Base-by-base conservation (phyloP, 2,113 vertebrate genomes). In the Propithecus coquereli region DNA sequence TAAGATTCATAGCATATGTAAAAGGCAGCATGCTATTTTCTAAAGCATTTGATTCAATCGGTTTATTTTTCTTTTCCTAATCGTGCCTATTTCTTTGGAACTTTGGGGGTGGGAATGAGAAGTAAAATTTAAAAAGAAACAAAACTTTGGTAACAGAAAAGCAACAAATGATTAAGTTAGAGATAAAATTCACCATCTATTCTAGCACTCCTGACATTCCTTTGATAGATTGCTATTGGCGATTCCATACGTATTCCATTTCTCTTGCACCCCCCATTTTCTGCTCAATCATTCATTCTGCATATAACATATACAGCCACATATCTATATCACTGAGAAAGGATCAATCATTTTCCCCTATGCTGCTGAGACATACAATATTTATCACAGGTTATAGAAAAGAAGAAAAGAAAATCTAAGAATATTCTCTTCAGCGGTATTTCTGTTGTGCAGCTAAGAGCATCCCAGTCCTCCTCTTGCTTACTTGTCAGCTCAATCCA, bases 351-450 rank as follows among this genome's bases (percentile, higher is more conserved):
- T 97, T 98, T 98, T 98, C 90, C 98, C 98, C 98, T 97, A 71
- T 97, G 98, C 98, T 98, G 98, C 96, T 82, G 94, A 98, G 98
- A 97, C 98, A 99, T 99, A 98, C 98, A 99, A 98, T 99, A 99
- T 99, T 99, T 99, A 99, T 99, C 98, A 99, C 98, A 98, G 98
- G 98, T 98, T 99, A 98, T 88, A 97, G 98, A 97, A 97, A 98
- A 98, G 98, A 98, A 98, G 98, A 98, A 98, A 98, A 98, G 97
- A 98, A 98, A 98, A 98, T 97, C 98, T 98, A 96, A 97, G 98
- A 98, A 66, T 96, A 97, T 98, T 98, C 98, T 98, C 98, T 98
- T 98, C 98, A 98, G 98, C 98, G 97, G 98, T 98, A 95, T 96
- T 98, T 98, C 97, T 98, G 97, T 94, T 96, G 93, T 97, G 97